Base-by-base conservation (phyloP, 2,888 invertebrate genomes). In the Chymomyza fuscimana region DNA sequence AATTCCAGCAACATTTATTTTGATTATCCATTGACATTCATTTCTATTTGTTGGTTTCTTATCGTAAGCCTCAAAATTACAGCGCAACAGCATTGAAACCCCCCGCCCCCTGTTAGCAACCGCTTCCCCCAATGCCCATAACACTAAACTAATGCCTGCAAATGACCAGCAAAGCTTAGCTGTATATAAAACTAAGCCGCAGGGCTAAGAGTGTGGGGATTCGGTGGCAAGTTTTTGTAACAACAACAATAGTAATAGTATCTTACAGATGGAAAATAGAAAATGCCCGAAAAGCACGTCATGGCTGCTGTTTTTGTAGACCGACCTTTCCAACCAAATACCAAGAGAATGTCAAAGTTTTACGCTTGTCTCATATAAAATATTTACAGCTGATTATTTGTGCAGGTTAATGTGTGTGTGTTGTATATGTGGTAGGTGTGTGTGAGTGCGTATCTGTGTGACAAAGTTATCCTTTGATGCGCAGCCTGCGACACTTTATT, bases 11-110 rank as follows among this genome's bases (percentile, higher is more conserved):
- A 85, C 89, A 91, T 91, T 90, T 90, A 89, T 91, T 91, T 91
- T 90, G 90, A 91, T 91, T 91, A 91, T 82, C 80, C 84, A 85
- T 82, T 80, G 90, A 89, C 91, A 91, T 91, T 90, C 83, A 87
- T 91, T 91, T 91, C 90, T 89, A 91, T 91, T 91, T 90, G 79
- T 75, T 79, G 79, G 71, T 79, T 86, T 79, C 87, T 86, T 87
- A 87, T 86, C 83, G 63, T 85, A 83, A 83, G 81, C 86, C 86
- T 25, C 70, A 69, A 73, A 74, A 58, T 72, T 72, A 70, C 62
- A 67, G 40, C 4, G 40, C 4, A 12, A 46, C 40, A 46, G 40
- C 40, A 46, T 6, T 10, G 40, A 12, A 12, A 4, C 9, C 1
- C 36, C 22, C 5, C 15, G 3, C 25, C 9, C 59, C 9, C 10